Base-by-base conservation (phyloP, 2,888 invertebrate species). In the Pollenia griseotomentosa region DNA sequence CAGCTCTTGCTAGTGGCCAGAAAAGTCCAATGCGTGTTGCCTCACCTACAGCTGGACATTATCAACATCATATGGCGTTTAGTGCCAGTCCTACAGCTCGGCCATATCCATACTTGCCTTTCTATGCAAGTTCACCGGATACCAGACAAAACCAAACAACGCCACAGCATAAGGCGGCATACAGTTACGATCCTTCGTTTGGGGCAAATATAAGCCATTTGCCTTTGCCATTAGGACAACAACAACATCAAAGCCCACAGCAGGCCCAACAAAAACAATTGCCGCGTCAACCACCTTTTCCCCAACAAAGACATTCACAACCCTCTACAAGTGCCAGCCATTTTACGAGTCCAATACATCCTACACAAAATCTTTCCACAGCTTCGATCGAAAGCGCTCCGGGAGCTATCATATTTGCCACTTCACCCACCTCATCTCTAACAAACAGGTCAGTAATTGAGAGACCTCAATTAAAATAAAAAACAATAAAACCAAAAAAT, bases 181-280 rank as follows among this genome's bases (percentile, higher is more conserved):
- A 89, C 46, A 93, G 92, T 83, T 93, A 92, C 70, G 92, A 93
- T 90, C 90, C 91, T 19, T 90, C 89, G 10, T 90, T 89, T 77
- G 90, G 89, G 7, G 85, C 88, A 10, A 87, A 90, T 46, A 89
- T 91, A 46, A 91, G 91, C 89, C 91, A 90, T 33, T 59, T 93
- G 83, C 89, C 90, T 55, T 88, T 91, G 79, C 90, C 91, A 44
- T 33, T 23, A 11, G 59, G 55, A 53, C 71, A 40, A 3, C 77
- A 71, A 33, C 86, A 83, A 19, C 86, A 88, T 12, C 81, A 88
- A 10, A 83, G 79, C 7, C 81, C 85, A 40, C 89, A 85, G 14
- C 86, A 70, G 33, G 86, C 88, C 46, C 55, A 65, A 12, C 48
- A 51, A n/a, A 53, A 61, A 61, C 83, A 75, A 63, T 83, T 83